A percentile compares a stretch with the other conserved stretches of the same genome.
Evolutionary conservation across 2,888 invertebrate genomes (phyloP).

Genomic region (Shargacucullia verbasci): DNA sequence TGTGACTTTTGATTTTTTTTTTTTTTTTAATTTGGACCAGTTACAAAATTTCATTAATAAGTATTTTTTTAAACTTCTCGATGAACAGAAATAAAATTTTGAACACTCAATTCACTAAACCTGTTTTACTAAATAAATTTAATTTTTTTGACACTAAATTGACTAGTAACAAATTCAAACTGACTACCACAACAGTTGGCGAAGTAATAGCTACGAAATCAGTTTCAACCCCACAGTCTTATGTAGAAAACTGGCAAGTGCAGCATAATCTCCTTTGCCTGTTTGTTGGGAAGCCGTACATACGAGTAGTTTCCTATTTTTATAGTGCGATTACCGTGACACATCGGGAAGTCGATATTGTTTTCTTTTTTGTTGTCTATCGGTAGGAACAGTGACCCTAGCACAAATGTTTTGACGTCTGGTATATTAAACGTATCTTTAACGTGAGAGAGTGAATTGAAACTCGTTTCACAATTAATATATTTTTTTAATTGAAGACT

Average conservation of each 20-base stretch:
- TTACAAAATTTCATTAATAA: neutral
- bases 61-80: conserved; percentile 18
- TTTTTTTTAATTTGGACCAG: conserved; percentile 36
- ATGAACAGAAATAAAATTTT: neutral
- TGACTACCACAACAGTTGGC: conserved; percentile 27
- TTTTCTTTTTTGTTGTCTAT: neutral
- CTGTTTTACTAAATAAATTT: neutral
- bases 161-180: conserved; percentile 1
- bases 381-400: too few relatives aligned
- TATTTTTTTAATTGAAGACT: too few relatives aligned
- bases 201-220: conserved; percentile 69
- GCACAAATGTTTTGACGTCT: too few relatives aligned
- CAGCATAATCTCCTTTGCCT: conserved; percentile 73
- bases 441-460: too few relatives aligned
- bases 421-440: too few relatives aligned
- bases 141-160: neutral
- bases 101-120: neutral
- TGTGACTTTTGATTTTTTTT: conserved; percentile 42
- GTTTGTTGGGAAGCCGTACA: conserved; percentile 72
- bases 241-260: conserved; percentile 74
- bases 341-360: conserved; percentile 15
- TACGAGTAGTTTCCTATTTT: conserved; percentile 30
- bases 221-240: conserved; percentile 56
- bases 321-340: conserved; percentile 3
- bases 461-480: too few relatives aligned